phyloP scores from a whole-genome alignment of 2,888 invertebrate genomes.

The Cheilosia pagana region DNA sequence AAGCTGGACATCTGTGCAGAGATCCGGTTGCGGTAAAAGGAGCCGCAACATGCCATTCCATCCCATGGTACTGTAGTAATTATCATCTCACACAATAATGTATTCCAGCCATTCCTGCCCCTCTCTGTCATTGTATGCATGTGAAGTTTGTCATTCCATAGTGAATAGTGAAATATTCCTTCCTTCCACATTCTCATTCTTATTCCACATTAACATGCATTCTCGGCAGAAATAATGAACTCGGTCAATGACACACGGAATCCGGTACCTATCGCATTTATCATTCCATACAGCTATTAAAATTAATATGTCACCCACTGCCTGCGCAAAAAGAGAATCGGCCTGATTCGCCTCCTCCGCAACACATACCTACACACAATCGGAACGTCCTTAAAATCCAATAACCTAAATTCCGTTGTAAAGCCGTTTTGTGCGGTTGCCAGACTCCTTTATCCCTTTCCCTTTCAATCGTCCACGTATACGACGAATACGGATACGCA shows the following conservation, averaged over 20 bases:
- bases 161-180: constrained; percentile 45
- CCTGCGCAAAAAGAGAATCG: constrained; percentile 53
- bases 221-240: constrained; percentile 63
- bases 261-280: constrained; percentile 61
- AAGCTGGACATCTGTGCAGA: constrained; percentile 20
- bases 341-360: constrained; percentile 44
- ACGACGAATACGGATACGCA: constrained; percentile 1
- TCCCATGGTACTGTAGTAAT: constrained; percentile 30
- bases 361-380: constrained; percentile 35
- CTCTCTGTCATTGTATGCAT: background rate
- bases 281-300: constrained; percentile 66
- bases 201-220: constrained; percentile 50
- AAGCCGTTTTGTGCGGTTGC: constrained; percentile 46
- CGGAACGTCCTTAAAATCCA: constrained; percentile 68
- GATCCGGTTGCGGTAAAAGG: background rate
- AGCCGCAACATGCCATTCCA: constrained; percentile 42
- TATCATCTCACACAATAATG: constrained; percentile 45
- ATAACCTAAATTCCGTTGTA: constrained; percentile 70
- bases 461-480: constrained; percentile 17
- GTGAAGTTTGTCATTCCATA: constrained; percentile 24
- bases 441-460: constrained; percentile 28
- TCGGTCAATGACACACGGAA: constrained; percentile 67
- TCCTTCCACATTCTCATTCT: constrained; percentile 40
- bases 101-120: background rate
- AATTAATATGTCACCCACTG: constrained; percentile 70